phyloP scores from a whole-genome alignment of 2,797 vertebrate species.

The Gambelia wislizenii region DNA sequence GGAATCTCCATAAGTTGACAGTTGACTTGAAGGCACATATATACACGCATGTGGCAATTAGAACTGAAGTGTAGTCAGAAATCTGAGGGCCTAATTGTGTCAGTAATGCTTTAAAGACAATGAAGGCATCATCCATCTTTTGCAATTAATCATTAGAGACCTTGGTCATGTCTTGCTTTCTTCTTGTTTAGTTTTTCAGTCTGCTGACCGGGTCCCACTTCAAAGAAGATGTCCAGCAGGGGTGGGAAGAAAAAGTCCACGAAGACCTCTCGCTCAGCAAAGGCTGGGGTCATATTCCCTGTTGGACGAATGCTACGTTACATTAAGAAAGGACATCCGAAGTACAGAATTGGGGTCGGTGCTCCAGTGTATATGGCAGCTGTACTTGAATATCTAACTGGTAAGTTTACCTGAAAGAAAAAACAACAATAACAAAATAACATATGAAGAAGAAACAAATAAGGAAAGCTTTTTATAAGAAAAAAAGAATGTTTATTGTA shows the following conservation, averaged over 20 bases:
- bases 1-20: no score
- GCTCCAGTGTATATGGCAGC: slow-evolving; percentile 98
- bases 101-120: neutral
- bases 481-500: neutral
- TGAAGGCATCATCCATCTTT: neutral
- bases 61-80: neutral
- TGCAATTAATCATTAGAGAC: slow-evolving; percentile 6
- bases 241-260: slow-evolving; percentile 97
- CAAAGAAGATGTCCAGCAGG: slow-evolving; percentile 92
- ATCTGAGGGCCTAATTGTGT: neutral
- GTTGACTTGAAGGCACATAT: no score
- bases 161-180: neutral
- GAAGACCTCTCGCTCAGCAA: slow-evolving; percentile 95
- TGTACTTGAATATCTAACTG: slow-evolving; percentile 96
- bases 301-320: slow-evolving; percentile 98
- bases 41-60: neutral
- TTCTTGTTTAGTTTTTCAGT: slow-evolving; percentile 56
- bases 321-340: slow-evolving; percentile 94
- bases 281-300: slow-evolving; percentile 97
- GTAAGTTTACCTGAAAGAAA: slow-evolving; percentile 81
- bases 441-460: neutral
- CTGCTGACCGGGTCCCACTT: slow-evolving; percentile 63
- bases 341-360: slow-evolving; percentile 96
- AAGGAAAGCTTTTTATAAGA: neutral
- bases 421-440: slow-evolving; percentile 16